Evolutionary conservation across 2,113 vertebrate genomes (phyloP).

Genomic region (Turnix velox): DNA sequence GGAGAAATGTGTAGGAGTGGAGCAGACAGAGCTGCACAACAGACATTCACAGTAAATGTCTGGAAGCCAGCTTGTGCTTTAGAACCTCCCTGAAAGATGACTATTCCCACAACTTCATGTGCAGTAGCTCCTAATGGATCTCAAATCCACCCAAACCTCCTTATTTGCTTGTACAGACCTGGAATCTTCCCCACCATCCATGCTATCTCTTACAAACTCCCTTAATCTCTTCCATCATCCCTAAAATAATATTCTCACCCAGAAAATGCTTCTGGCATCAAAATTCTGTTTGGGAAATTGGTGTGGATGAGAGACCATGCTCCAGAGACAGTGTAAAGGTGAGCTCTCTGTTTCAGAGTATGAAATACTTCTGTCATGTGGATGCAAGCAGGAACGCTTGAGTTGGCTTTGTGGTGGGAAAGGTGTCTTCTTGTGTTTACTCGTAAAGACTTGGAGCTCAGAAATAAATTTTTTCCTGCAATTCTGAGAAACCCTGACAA

Average conservation of each 20-base stretch:
- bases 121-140: background rate
- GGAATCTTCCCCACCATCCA: background rate
- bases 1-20: background rate
- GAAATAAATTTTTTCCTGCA: background rate
- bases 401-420: background rate
- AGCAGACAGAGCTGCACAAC: background rate
- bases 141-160: background rate
- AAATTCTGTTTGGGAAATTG: background rate
- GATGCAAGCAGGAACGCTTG: background rate
- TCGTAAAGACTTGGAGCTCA: background rate
- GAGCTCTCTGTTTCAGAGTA: background rate
- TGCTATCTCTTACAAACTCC: background rate
- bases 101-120: background rate
- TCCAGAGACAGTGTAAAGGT: background rate
- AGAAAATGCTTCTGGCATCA: background rate
- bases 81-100: background rate
- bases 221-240: background rate
- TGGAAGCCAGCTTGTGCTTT: background rate
- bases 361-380: background rate
- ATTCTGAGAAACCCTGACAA: background rate
- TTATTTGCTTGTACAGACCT: background rate
- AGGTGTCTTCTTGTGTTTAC: background rate
- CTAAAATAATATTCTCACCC: background rate
- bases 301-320: accelerated
- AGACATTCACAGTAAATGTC: background rate